A percentile compares a stretch with the other conserved stretches of the same genome.
phyloP scores from a whole-genome alignment of 2,888 invertebrate species.

The Nipponacmea schrenckii region DNA sequence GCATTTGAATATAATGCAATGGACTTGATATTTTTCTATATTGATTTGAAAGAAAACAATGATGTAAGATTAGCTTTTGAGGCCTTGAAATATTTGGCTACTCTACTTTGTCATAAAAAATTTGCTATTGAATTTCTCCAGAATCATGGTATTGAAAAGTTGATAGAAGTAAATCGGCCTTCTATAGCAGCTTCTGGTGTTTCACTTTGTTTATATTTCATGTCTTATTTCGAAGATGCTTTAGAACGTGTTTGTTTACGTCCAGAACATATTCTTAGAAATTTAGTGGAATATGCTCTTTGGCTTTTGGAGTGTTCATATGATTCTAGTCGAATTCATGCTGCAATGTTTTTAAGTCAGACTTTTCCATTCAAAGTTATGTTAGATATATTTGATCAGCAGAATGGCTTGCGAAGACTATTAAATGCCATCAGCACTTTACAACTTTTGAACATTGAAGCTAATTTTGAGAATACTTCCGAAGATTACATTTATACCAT shows the following conservation, averaged over 20 bases:
- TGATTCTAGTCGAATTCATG: conserved; percentile 97
- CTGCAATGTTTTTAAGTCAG: conserved; percentile 96
- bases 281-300: conserved; percentile 87
- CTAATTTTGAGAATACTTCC: conserved; percentile 70
- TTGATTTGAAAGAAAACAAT: conserved; percentile 86
- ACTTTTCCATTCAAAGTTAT: conserved; percentile 93
- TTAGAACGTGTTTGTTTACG: conserved; percentile 92
- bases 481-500: conserved; percentile 93
- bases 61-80: conserved; percentile 96
- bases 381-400: conserved; percentile 91
- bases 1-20: conserved; percentile 94
- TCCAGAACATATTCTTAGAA: conserved; percentile 80
- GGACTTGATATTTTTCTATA: conserved; percentile 88
- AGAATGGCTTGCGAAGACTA: conserved; percentile 91
- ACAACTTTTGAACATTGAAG: conserved; percentile 83
- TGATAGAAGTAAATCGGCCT: conserved; percentile 90
- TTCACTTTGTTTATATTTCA: conserved; percentile 93
- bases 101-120: conserved; percentile 96
- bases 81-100: conserved; percentile 92
- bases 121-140: conserved; percentile 96
- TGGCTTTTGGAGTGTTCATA: conserved; percentile 97
- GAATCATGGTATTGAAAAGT: conserved; percentile 84
- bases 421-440: conserved; percentile 93
- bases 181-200: conserved; percentile 96
- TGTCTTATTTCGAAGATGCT: conserved; percentile 96